Base-by-base conservation (phyloP, 2,888 invertebrate genomes). In the Syrista parreyssii region DNA sequence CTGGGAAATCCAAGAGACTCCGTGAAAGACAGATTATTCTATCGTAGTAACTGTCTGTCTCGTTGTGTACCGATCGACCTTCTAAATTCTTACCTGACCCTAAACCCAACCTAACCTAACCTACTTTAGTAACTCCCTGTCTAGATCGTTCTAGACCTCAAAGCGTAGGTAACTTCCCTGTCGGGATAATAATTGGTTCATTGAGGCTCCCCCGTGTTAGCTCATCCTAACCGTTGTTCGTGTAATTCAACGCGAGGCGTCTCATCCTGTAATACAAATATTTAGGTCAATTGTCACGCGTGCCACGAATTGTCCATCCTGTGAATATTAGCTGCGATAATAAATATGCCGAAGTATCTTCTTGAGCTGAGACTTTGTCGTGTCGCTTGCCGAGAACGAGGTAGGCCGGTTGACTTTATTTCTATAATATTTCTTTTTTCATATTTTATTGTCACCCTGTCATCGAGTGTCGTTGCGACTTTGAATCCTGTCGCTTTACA, bases 271-370 rank as follows among this genome's bases (percentile, higher is more conserved):
- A 77, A 78, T 23, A 76, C 77, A 76, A 81, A 77, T 76, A 84
- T 84, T 78, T 84, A 76, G 84, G 85, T 84, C 84, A 85, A 84
- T 85, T 76, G 84, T 79, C 78, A 80, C 85, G 84, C 79, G 81
- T 80, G 79, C 75, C 79, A 78, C 79, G 78, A 84, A 71, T 71
- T 71, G 32, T 71, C 71, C 32, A 33, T 31, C 71, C 32, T 31
- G 71, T 15, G 31, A 71, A 71, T 69, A 71, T 55, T 23, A 55
- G 23, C 23, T 55, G 9, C 2, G 55, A 55, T 23, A 55, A 23
- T 55, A 55, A 55, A 55, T 55, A 55, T 9, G 15, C 2, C 23
- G 6, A 9, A 2, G 23, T 11, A 23, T 23, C 55, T 55, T 23
- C 9, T 55, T 55, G 6, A 55, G 9, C 15, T 55, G 23, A 55